phyloP scores from a whole-genome alignment of 2,113 vertebrate species.

The Ciconia stormi region DNA sequence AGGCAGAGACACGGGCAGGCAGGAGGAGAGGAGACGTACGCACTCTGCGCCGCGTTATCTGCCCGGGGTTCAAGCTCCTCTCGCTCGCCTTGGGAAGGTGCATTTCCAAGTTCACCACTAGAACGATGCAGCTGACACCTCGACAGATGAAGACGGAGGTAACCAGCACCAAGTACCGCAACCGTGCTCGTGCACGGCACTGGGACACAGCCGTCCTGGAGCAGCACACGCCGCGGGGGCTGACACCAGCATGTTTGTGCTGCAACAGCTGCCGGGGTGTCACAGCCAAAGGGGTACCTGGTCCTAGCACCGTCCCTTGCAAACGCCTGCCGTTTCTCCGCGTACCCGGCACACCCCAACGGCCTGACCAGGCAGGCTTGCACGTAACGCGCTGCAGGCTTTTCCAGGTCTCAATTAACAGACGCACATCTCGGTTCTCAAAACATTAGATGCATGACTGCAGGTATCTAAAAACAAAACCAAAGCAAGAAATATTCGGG shows the following conservation, averaged over 20 bases:
- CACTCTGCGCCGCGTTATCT: accelerated
- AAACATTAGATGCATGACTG: not conserved
- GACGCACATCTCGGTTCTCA: not conserved
- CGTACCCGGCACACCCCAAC: accelerated
- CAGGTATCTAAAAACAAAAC: not conserved
- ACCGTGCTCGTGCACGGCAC: accelerated
- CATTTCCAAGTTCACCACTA: accelerated
- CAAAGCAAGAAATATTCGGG: not conserved
- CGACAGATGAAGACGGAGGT: accelerated
- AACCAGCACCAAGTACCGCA: not conserved
- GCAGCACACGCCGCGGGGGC: accelerated
- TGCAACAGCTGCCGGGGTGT: too few relatives aligned
- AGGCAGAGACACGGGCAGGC: not conserved
- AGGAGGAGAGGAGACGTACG: not conserved
- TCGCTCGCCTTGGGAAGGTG: not conserved
- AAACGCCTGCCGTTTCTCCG: not conserved
- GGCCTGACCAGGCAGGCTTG: not conserved
- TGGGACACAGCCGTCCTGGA: not conserved
- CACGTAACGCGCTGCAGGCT: accelerated
- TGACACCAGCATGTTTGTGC: not conserved
- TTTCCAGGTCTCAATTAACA: not conserved
- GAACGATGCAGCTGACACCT: accelerated
- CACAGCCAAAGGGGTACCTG: not conserved
- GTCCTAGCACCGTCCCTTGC: not conserved
- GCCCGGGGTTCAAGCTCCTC: not conserved